Evolutionary conservation across 2,888 invertebrate genomes (phyloP).

Genomic region (Cynaeus angustus): DNA sequence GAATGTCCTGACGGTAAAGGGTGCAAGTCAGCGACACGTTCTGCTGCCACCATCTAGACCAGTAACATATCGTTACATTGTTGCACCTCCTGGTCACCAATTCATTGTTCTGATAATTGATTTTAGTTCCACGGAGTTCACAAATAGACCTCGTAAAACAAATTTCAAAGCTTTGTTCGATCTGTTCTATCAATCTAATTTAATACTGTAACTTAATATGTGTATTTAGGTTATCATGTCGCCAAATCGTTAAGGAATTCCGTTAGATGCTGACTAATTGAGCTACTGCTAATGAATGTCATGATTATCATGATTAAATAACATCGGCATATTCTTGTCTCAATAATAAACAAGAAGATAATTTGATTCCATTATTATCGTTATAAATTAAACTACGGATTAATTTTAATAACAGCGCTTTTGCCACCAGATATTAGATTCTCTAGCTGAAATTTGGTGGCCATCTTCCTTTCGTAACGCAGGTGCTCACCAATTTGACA

Average conservation of each 20-base stretch:
- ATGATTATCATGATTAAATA: not conserved
- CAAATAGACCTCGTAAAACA: not conserved
- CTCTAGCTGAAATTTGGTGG: no score
- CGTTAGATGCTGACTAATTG: not conserved
- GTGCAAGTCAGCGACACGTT: constrained; percentile 30
- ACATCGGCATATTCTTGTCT: not conserved
- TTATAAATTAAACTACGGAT: no score
- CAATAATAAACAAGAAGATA: not conserved
- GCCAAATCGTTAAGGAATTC: not conserved
- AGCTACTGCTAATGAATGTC: not conserved
- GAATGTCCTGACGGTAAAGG: constrained; percentile 37
- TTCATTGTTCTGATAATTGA: constrained; percentile 7
- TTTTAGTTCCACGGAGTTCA: not conserved
- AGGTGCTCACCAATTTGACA: no score
- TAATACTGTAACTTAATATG: not conserved
- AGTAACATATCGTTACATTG: constrained; percentile 33
- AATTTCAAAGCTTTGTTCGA: constrained; percentile 1
- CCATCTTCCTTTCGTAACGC: no score
- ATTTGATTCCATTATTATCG: not conserved
- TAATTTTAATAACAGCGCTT: no score
- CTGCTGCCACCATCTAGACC: constrained; percentile 9
- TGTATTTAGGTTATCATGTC: not conserved
- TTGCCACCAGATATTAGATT: no score
- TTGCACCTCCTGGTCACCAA: constrained; percentile 10
- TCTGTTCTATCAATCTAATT: not conserved